Base-by-base conservation (phyloP, 2,113 vertebrate species). In the Hymenochirus boettgeri region DNA sequence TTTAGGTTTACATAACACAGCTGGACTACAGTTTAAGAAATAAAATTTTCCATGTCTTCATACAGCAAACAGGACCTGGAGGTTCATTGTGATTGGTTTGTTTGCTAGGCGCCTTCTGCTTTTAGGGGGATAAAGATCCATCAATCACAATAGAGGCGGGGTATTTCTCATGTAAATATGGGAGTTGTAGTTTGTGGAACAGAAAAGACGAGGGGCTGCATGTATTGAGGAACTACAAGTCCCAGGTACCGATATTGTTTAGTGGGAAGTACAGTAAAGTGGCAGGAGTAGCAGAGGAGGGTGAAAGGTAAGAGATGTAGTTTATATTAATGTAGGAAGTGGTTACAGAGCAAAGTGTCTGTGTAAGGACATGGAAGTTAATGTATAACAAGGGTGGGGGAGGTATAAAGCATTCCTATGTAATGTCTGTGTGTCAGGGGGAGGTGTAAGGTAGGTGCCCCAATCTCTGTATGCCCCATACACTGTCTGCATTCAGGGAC, bases 191-290 rank as follows among this genome's bases (percentile, higher is more conserved):
- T 71, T 3, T 3, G 1, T 1, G 0, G 17, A 27, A 52, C 35
- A 3, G n/a, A 2, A 12, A 21, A 21, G n/a, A 5, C 17, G 35
- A 23, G 12, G 31, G 0, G 1, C 5, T n/a, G 11, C 26, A 6
- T 13, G 15, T 5, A 1, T 3, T 15, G 11, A 27, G 12, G 19
- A 18, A 35, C 22, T 45, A 0, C 1, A 0, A 1, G 1, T 70
- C 55, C 77, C 75, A 7, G 71, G 42, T 1, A 29, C 1, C 73
- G 2, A 3, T 52, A 69, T 57, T 61, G 7, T 12, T 5, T 46
- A 62, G 6, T 8, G 13, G 45, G 15, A 0, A 2, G 67, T 64
- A 69, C 74, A 72, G 60, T 4, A 1, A 37, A 9, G 45, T 18
- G 53, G 48, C 37, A 37, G 12, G 19, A 39, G 48, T 8, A 9